Conservation (phyloP, 2,888 invertebrate genomes). For the Smittia sp. region DNA sequence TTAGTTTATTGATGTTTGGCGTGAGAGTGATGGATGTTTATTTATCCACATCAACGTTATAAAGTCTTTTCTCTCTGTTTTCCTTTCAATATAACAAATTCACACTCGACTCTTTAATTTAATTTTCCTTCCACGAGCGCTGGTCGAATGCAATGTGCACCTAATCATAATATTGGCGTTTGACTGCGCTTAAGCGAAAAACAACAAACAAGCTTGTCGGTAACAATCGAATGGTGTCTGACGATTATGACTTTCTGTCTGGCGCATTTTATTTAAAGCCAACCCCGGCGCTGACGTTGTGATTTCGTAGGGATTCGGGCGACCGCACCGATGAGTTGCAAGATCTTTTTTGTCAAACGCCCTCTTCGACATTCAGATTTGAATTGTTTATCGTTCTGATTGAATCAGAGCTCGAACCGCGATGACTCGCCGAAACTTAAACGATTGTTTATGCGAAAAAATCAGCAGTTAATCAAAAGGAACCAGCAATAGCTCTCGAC, state of each 20-base stretch:
- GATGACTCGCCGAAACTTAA: neutral
- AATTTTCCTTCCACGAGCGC: neutral
- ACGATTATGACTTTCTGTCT: constrained; percentile 3
- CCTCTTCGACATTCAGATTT: neutral
- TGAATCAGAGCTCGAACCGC: neutral
- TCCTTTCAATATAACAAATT: constrained; percentile 3
- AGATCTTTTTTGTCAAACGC: neutral
- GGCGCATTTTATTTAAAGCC: neutral
- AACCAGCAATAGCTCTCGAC: neutral
- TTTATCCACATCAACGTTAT: constrained; percentile 6
- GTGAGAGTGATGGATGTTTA: constrained; percentile 36
- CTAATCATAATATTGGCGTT: constrained; percentile 16
- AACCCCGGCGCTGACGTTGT: neutral
- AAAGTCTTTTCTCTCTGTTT: constrained; percentile 10
- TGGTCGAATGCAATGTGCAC: constrained; percentile 11
- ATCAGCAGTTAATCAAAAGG: neutral
- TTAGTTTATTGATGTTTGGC: constrained; percentile 28
- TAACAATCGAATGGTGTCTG: neutral
- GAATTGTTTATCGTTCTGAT: neutral
- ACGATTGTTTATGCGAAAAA: neutral
- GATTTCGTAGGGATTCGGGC: neutral
- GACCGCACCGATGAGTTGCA: neutral
- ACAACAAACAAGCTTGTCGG: constrained; percentile 9
- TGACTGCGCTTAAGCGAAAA: constrained; percentile 19
- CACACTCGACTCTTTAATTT: constrained; percentile 2